Evolutionary conservation across 2,888 invertebrate species (phyloP).

Genomic region (Laothoe populi): DNA sequence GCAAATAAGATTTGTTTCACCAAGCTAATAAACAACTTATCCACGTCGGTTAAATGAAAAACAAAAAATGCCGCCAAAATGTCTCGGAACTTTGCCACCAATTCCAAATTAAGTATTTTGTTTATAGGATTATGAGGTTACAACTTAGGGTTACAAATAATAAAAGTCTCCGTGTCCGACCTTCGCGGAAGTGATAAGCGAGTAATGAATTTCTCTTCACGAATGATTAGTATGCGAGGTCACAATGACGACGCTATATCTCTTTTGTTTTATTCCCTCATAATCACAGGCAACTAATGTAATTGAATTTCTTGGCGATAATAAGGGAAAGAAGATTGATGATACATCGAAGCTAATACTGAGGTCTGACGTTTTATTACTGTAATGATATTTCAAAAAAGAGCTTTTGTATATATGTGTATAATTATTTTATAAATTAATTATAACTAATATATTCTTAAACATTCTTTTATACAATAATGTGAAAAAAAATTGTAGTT

Average conservation of each 20-base stretch:
- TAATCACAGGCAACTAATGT: background rate
- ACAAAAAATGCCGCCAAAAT: slow-evolving; percentile 27
- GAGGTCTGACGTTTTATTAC: background rate
- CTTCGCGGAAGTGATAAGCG: background rate
- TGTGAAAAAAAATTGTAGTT: no score
- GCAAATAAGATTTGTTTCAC: slow-evolving; percentile 5
- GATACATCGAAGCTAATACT: background rate
- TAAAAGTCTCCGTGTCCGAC: background rate
- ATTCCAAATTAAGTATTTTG: slow-evolving; percentile 33
- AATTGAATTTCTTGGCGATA: background rate
- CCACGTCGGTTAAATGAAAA: slow-evolving; percentile 34
- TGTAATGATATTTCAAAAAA: background rate
- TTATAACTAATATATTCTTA: no score
- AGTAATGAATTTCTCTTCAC: no score
- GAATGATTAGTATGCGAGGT: background rate
- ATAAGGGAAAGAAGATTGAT: background rate
- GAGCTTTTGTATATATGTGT: no score
- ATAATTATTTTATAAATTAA: no score
- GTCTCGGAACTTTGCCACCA: slow-evolving; percentile 34
- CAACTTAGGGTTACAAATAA: background rate
- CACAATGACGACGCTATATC: background rate
- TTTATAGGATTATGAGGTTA: slow-evolving; percentile 28
- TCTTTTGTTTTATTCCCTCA: background rate
- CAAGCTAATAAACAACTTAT: slow-evolving; percentile 32
- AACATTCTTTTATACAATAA: no score